Percentiles rank a stretch among this genome's conserved stretches.
Conservation (phyloP, 2,888 invertebrate species). For the Micoletzkya japonica region DNA sequence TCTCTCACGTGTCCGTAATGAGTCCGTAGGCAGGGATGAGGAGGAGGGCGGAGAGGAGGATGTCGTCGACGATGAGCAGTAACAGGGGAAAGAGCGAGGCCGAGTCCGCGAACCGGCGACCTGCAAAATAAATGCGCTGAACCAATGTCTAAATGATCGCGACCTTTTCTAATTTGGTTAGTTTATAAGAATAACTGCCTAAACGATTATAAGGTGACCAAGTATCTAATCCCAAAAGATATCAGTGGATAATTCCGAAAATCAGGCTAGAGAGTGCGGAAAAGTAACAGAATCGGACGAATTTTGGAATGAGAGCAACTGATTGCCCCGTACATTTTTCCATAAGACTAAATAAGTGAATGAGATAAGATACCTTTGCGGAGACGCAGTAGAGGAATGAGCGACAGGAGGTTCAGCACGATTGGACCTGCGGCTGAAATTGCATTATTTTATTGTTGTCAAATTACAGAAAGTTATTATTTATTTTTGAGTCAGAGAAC, state of each 20-base stretch:
- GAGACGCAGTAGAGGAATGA: slow-evolving; percentile 30
- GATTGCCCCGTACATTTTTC: too few species aligned
- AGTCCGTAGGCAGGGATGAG: slow-evolving; percentile 38
- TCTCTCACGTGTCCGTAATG: slow-evolving; percentile 31
- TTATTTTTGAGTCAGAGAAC: too few species aligned
- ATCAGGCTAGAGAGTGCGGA: too few species aligned
- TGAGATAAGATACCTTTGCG: slow-evolving; percentile 21
- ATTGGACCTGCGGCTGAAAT: slow-evolving; percentile 43
- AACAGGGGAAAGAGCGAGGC: slow-evolving; percentile 41
- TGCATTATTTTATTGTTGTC: neutral
- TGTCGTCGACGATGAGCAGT: slow-evolving; percentile 43
- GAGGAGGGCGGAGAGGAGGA: slow-evolving; percentile 40
- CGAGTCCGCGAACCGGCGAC: slow-evolving; percentile 20
- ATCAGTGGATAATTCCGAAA: too few species aligned
- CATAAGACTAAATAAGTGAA: too few species aligned
- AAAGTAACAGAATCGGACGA: too few species aligned
- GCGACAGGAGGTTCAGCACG: slow-evolving; percentile 42
- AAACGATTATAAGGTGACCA: too few species aligned
- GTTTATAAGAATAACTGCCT: neutral
- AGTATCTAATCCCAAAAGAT: too few species aligned
- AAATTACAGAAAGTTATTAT: neutral
- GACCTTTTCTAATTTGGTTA: neutral
- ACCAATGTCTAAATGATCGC: neutral
- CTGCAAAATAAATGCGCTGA: neutral
- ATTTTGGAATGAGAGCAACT: too few species aligned